These are phyloP conservation scores for Drosophila testacea DNA, from an alignment of 2,888 invertebrate species.

Conservation along the genomic window DNA sequence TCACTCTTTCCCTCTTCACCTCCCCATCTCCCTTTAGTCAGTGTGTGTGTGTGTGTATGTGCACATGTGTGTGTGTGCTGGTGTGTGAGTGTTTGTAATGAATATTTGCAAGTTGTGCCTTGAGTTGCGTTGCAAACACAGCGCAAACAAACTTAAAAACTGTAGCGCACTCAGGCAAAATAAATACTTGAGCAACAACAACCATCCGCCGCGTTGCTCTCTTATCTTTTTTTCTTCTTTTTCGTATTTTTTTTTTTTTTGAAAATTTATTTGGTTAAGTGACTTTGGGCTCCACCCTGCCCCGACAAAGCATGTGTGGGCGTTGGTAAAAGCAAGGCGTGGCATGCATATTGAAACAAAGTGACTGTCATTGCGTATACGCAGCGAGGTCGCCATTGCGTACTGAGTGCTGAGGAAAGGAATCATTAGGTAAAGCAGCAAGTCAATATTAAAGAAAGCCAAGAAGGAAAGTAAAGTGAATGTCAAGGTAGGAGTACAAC, in stretches of 20 bases:
- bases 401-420: slow-evolving; percentile 24
- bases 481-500: slow-evolving; percentile 21
- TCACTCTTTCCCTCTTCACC: not conserved
- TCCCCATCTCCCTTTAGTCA: slow-evolving; percentile 1
- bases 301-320: slow-evolving; percentile 35
- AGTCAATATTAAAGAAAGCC: slow-evolving; percentile 39
- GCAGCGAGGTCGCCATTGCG: slow-evolving; percentile 41
- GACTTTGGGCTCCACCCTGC: slow-evolving; percentile 56
- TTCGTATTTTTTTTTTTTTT: slow-evolving; percentile 28
- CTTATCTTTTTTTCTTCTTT: slow-evolving; percentile 21
- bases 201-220: slow-evolving; percentile 15
- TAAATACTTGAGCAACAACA: slow-evolving; percentile 68
- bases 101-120: slow-evolving; percentile 71
- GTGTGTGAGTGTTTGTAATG: slow-evolving; percentile 54
- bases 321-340: slow-evolving; percentile 28
- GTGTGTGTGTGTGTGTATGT: slow-evolving; percentile 5
- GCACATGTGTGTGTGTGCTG: slow-evolving; percentile 15
- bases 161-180: slow-evolving; percentile 80
- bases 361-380: slow-evolving; percentile 70
- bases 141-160: slow-evolving; percentile 78
- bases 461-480: slow-evolving; percentile 1
- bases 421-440: slow-evolving; percentile 64
- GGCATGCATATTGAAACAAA: slow-evolving; percentile 77
- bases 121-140: slow-evolving; percentile 67
- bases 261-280: slow-evolving; percentile 77